Base-by-base conservation (phyloP, 2,113 vertebrate genomes). In the Ranitomeya imitator region DNA sequence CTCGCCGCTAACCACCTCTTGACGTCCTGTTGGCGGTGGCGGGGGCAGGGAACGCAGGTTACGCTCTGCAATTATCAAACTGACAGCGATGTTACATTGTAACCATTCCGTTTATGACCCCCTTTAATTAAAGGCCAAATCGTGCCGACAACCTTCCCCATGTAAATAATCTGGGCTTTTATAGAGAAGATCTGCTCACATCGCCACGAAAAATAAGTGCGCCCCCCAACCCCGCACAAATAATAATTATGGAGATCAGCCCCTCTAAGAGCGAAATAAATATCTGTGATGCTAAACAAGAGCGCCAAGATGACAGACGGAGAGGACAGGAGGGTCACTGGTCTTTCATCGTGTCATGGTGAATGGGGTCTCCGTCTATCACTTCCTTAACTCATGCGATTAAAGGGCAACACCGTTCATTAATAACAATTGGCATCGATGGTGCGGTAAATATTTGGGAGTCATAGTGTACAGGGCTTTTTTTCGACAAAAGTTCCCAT, bases 91-190 rank as follows among this genome's bases (percentile, higher is more conserved):
- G 54, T 82, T 61, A 21, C 67, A 61, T 26, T 26, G 23, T 3
- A 16, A 12, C 10, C 15, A 26, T 74, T 19, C 8, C 10, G 55
- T 10, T 61, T 15, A 9, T 82, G 67, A 79, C 79, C 86, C 13
- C 7, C 0, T 74, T 59, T 83, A 88, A 83, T 88, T 69, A 54
- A 76, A 88, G 86, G 79, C 52, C 79, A 82, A 71, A 60, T 61
- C 55, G n/a, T 82, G 74, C 5, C 55, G 13, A 1, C 26, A 60
- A 59, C n/a, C 26, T n/a, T 61, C 61, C 65, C 59, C 19, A 61
- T 18, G 85, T 69, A 69, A 80, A 54, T 54, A 55, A 77, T 79
- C 23, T 55, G 4, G 16, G 9, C 9, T 52, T 37, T 67, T 55
- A 69, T 11, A 67, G 21, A 55, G 54, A 6, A 52, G 15, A 65